Percentiles rank a stretch among this genome's conserved stretches.
Evolutionary conservation across 2,113 vertebrate species (phyloP).

Genomic region (Campylomormyrus tamandua): DNA sequence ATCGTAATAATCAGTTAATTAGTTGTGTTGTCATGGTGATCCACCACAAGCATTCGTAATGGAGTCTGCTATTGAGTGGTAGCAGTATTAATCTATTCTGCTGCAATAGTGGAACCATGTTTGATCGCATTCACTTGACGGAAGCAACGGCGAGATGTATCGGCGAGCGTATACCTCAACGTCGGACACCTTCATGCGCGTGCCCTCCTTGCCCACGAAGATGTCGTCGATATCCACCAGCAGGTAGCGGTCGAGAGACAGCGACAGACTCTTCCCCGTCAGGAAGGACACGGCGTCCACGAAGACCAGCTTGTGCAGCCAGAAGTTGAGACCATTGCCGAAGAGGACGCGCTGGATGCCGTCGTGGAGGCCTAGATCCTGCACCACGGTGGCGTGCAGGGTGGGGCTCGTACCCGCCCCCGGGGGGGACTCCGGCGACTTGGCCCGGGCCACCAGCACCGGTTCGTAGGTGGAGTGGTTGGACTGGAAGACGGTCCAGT

Average conservation of each 20-base stretch:
- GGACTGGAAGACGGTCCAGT: conserved; percentile 85
- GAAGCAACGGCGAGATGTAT: neutral
- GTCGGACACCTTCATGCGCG: conserved; percentile 79
- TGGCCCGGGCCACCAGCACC: conserved; percentile 73
- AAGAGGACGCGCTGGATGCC: conserved; percentile 82
- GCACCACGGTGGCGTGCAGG: conserved; percentile 74
- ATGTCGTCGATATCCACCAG: conserved; percentile 84
- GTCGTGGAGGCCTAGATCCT: conserved; percentile 79
- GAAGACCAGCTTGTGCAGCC: conserved; percentile 79
- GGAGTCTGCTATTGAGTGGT: neutral
- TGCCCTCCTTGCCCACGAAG: conserved; percentile 84
- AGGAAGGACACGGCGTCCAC: conserved; percentile 79
- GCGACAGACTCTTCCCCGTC: conserved; percentile 73
- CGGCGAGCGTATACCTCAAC: conserved; percentile 64
- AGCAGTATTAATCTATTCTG: neutral
- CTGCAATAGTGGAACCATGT: neutral
- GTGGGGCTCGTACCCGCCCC: conserved; percentile 58
- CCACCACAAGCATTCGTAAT: neutral
- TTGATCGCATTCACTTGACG: neutral
- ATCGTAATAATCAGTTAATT: neutral
- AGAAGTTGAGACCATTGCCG: conserved; percentile 82
- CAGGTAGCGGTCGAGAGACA: conserved; percentile 75
- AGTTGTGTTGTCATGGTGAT: neutral
- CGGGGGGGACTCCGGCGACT: conserved; percentile 63
- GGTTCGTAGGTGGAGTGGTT: conserved; percentile 83